Evolutionary conservation across 2,888 invertebrate species (phyloP), one percentile per base, ranked within the genome.

Genomic region (Eumerus sabulonum): DNA sequence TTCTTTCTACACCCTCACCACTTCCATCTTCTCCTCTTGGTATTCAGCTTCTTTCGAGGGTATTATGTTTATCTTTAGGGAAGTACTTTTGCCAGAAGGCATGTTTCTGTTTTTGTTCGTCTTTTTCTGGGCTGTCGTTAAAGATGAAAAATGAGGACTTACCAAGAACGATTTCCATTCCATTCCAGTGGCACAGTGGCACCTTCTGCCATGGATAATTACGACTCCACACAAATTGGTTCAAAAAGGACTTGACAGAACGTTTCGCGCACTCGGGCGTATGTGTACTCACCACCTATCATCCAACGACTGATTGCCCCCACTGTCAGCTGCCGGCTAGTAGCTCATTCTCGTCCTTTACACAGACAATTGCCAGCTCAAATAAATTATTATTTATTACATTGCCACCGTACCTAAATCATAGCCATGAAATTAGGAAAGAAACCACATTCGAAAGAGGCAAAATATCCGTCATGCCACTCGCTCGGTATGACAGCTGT

Each of bases 61-160:
- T 47, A 54, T 73, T 73, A 54, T 66, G 73, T 47, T 73, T 73
- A 73, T 73, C 66, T 66, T 59, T 48, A 14, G 64, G 66, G 54
- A 59, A 66, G 73, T 48, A 48, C 45, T 66, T 54, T 60, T 11
- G 66, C 73, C 47, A 9, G 42, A 53, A 47, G 73, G 73, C n/a
- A 60, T 51, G 48, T 38, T 47, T 16, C 13, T 35, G 36, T 38
- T 13, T 44, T 42, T 42, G 27, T 27, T 27, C 27, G 27, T 7
- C 27, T 54, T 54, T 40, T 40, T 17, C 13, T 27, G 36, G 50
- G 38, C 35, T 27, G 13, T 54, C 45, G 18, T 44, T 60, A 48
- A 48, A 48, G 53, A 66, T 54, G 64, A 73, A 48, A 59, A 60
- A 66, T 66, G 53, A 60, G 66, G 42, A 60, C 59, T 54, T 73